These are phyloP conservation scores for Kradibia gibbosae DNA, from an alignment of 1,140 invertebrate species.

Conservation along the genomic window DNA sequence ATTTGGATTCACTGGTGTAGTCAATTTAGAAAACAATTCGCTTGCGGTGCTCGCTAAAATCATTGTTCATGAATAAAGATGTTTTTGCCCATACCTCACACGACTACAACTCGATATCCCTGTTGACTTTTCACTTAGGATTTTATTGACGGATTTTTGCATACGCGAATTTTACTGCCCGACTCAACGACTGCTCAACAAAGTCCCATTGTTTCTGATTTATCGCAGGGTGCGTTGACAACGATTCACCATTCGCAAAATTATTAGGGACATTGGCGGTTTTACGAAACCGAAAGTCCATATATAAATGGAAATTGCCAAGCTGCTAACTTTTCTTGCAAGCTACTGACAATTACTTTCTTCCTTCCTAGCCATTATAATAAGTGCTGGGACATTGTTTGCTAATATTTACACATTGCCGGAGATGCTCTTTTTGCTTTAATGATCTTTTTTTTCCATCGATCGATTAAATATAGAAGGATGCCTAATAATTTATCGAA, in stretches of 20 bases:
- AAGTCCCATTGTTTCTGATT: not conserved
- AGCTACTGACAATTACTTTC: too few species aligned
- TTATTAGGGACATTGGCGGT: not conserved
- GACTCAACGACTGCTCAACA: not conserved
- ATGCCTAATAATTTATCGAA: too few species aligned
- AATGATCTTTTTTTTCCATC: too few species aligned
- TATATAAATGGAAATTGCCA: not conserved
- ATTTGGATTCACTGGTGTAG: conserved; percentile 6
- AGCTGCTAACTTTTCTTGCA: not conserved
- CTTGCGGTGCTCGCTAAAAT: not conserved
- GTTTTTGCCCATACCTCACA: not conserved
- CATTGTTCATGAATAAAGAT: too few species aligned
- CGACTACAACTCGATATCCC: too few species aligned
- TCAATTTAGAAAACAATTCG: conserved; percentile 7
- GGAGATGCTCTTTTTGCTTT: too few species aligned
- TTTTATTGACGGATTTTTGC: not conserved
- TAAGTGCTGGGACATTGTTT: too few species aligned
- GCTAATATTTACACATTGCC: too few species aligned
- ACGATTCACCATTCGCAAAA: not conserved
- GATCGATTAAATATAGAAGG: too few species aligned
- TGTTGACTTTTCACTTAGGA: not conserved
- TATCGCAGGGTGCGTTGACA: not conserved
- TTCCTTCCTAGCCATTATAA: too few species aligned
- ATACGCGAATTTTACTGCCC: not conserved
- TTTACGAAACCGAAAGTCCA: not conserved